Evolutionary conservation across 2,888 invertebrate genomes (phyloP).

Genomic region (Caenorhabditis drosophilae): DNA sequence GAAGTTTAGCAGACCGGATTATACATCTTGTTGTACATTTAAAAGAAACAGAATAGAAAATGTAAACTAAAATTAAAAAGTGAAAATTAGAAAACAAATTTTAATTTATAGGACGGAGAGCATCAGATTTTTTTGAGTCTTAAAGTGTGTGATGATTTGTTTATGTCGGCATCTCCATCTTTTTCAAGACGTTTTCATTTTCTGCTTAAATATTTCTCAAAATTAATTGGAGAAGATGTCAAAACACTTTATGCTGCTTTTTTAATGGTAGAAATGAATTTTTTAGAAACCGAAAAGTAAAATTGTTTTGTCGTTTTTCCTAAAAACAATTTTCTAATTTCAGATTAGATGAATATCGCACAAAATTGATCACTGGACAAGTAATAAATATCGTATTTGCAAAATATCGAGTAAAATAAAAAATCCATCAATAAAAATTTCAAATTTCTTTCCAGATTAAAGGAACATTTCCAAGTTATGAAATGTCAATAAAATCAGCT

Average conservation of each 20-base stretch:
- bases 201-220: constrained; percentile 10
- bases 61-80: neutral
- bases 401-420: no score
- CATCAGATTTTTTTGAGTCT: neutral
- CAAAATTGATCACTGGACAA: no score
- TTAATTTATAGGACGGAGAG: constrained; percentile 1
- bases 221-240: constrained; percentile 22
- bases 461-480: no score
- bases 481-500: neutral
- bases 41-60: no score
- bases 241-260: constrained; percentile 24
- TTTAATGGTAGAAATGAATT: constrained; percentile 26
- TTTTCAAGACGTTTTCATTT: constrained; percentile 20
- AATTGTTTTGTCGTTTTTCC: no score
- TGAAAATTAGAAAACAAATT: neutral
- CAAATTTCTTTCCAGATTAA: no score
- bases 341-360: no score
- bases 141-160: constrained; percentile 5
- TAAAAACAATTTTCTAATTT: no score
- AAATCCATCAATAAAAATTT: no score
- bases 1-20: constrained; percentile 8
- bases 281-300: constrained; percentile 6
- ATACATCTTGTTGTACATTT: no score
- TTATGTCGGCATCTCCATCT: constrained; percentile 6
- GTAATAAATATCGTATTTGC: no score